Conservation (phyloP, 2,888 invertebrate species). For the Nymphalis urticae region DNA sequence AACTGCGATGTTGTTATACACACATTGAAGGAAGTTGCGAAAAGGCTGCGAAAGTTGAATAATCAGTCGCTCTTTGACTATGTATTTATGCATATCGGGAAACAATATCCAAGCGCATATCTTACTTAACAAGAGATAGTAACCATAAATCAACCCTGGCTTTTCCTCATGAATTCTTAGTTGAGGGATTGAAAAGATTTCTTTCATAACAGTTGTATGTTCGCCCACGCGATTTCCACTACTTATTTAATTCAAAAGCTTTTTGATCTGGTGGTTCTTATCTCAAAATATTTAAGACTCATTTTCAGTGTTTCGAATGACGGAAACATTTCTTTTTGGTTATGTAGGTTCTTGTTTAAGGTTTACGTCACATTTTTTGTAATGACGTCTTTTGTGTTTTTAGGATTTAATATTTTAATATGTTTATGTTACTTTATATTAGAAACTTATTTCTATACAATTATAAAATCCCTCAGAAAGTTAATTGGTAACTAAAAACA, state of each 20-base stretch:
- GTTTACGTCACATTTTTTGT: slow-evolving; percentile 8
- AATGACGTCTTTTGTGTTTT: slow-evolving; percentile 11
- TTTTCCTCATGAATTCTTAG: slow-evolving; percentile 55
- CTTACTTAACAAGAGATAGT: slow-evolving; percentile 62
- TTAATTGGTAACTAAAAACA: too few species aligned
- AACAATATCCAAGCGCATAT: slow-evolving; percentile 59
- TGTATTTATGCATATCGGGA: slow-evolving; percentile 6
- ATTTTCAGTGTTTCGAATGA: slow-evolving; percentile 17
- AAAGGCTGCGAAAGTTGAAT: neutral
- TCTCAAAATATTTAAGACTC: slow-evolving; percentile 17
- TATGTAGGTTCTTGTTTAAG: slow-evolving; percentile 3
- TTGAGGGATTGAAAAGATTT: slow-evolving; percentile 61
- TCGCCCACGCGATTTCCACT: slow-evolving; percentile 55
- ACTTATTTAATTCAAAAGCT: slow-evolving; percentile 45
- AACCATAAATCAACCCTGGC: slow-evolving; percentile 64
- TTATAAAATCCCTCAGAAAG: too few species aligned
- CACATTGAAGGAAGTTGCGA: neutral
- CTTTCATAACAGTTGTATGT: slow-evolving; percentile 62
- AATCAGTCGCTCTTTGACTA: neutral
- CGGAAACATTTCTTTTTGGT: slow-evolving; percentile 5
- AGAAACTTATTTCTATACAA: too few species aligned
- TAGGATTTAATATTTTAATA: neutral
- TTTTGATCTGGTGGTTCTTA: slow-evolving; percentile 17
- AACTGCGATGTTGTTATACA: too few species aligned
- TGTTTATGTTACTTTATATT: too few species aligned